A percentile compares a stretch with the other conserved stretches of the same genome.
phyloP scores from a whole-genome alignment of 1,140 invertebrate genomes.

The Pseudomyrmex cubaensis region DNA sequence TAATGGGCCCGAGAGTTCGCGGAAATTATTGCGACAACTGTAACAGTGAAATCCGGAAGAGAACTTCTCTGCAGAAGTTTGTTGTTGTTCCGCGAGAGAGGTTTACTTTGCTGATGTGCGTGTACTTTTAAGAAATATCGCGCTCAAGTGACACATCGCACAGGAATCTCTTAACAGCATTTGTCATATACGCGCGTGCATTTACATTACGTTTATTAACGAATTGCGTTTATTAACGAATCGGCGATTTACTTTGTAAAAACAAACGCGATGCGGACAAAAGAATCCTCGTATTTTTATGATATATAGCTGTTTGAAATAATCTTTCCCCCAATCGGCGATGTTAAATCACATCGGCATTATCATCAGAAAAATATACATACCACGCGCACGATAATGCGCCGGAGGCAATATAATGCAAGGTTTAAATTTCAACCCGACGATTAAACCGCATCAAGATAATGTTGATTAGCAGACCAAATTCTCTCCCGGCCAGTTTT shows the following conservation, averaged over 20 bases:
- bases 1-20: slow-evolving; percentile 43
- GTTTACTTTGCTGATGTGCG: too few species aligned
- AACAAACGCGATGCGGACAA: neutral
- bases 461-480: slow-evolving; percentile 26
- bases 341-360: slow-evolving; percentile 20
- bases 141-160: too few species aligned
- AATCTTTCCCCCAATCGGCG: neutral
- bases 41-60: slow-evolving; percentile 21
- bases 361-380: slow-evolving; percentile 22
- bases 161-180: too few species aligned
- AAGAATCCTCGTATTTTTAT: neutral
- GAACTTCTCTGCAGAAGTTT: slow-evolving; percentile 52
- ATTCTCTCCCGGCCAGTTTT: slow-evolving; percentile 1
- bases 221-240: too few species aligned
- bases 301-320: neutral
- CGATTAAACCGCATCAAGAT: slow-evolving; percentile 40
- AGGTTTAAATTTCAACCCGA: slow-evolving; percentile 31
- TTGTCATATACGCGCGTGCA: too few species aligned
- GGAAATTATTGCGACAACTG: slow-evolving; percentile 42
- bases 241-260: too few species aligned
- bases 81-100: too few species aligned
- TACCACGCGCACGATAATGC: neutral
- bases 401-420: slow-evolving; percentile 30
- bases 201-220: too few species aligned
- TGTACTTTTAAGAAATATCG: too few species aligned